Base-by-base conservation (phyloP, 2,797 vertebrate genomes). In the Danio jaintianensis region DNA sequence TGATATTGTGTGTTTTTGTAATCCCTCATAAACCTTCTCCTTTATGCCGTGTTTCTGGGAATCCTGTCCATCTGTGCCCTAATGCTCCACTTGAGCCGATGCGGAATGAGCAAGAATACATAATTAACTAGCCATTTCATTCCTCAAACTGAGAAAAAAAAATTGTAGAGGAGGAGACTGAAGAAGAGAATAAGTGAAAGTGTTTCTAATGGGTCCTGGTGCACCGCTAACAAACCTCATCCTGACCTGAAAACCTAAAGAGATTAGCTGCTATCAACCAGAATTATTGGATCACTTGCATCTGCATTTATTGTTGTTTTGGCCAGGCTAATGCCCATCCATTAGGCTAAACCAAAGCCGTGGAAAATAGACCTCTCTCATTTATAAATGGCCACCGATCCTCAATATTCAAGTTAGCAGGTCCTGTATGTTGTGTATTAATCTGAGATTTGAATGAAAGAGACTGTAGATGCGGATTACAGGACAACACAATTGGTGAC, bases 191-290 rank as follows among this genome's bases (percentile, higher is more conserved):
- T 16, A 36, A 29, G 66, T 16, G 66, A 68, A 68, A 16, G 55
- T 29, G 18, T 38, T 59, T 59, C 55, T 73, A 73, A 73, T 73
- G 70, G 69, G 18, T 73, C 40, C 70, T 58, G 38, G 53, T 72
- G 18, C 40, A 71, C 53, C 47, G 29, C 78, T 78, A 78, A 78
- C 74, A 72, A n/a, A 22, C 75, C 47, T 73, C 69, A 59, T 70
- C 55, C 69, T 58, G 42, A 62, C 74, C 62, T 42, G 45, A 38
- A 77, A 78, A 76, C 66, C 69, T 85, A 73, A 79, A 81, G 59
- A 80, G 77, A 87, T 85, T 74, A 83, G 73, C 62, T 68, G 15
- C 52, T 69, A 77, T 83, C 75, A 79, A 64, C 74, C 62, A 61
- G 55, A 71, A 76, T 83, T 48, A 12, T 68, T 66, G 61, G 67